These are phyloP conservation scores for Lepidotrigona ventralis DNA, from an alignment of 1,140 invertebrate genomes.

Conservation along the genomic window DNA sequence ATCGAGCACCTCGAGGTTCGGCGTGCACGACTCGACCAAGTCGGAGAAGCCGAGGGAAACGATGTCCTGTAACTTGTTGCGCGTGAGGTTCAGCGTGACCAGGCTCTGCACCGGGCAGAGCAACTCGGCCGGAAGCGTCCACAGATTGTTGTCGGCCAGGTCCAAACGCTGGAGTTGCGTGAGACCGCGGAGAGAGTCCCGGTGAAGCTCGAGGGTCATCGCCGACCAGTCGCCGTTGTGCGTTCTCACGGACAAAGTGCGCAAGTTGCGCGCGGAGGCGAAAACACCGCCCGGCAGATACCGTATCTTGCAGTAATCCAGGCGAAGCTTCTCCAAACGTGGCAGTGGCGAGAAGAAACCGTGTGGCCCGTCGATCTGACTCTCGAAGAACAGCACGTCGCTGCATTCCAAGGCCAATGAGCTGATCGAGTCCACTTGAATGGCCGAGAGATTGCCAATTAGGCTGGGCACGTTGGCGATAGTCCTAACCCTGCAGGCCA, in stretches of 20 bases:
- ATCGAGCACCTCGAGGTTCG: slow-evolving; percentile 85
- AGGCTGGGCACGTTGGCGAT: slow-evolving; percentile 86
- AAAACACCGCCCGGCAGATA: slow-evolving; percentile 86
- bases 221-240: slow-evolving; percentile 91
- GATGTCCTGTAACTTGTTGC: slow-evolving; percentile 89
- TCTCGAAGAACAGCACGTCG: slow-evolving; percentile 90
- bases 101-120: slow-evolving; percentile 88
- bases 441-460: slow-evolving; percentile 85
- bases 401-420: slow-evolving; percentile 88
- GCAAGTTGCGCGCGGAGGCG: slow-evolving; percentile 84
- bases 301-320: slow-evolving; percentile 90
- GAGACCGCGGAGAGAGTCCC: slow-evolving; percentile 85
- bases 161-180: slow-evolving; percentile 86
- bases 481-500: slow-evolving; percentile 87
- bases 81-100: slow-evolving; percentile 86
- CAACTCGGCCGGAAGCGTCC: slow-evolving; percentile 86
- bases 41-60: slow-evolving; percentile 86
- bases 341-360: slow-evolving; percentile 85
- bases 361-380: slow-evolving; percentile 82
- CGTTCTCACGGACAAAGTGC: slow-evolving; percentile 85
- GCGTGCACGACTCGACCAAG: slow-evolving; percentile 83
- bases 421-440: slow-evolving; percentile 84
- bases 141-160: slow-evolving; percentile 90
- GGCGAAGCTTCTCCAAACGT: slow-evolving; percentile 84
- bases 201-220: slow-evolving; percentile 87